Evolutionary conservation across 2,113 vertebrate species (phyloP).

Genomic region (Paraplagusia blochii): DNA sequence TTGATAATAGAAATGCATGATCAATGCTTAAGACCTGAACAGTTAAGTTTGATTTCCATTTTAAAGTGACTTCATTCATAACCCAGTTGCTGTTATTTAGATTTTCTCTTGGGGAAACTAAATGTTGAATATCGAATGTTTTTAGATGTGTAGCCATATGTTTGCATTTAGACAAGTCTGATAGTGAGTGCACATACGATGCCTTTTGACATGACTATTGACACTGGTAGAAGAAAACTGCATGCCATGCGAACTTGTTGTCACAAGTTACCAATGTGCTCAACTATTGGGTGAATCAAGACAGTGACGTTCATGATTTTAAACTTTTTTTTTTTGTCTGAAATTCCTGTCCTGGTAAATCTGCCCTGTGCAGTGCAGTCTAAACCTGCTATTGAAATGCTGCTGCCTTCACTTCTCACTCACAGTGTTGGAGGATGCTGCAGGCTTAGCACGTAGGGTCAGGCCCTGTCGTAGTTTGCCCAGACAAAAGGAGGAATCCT

Average conservation of each 20-base stretch:
- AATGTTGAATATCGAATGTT: constrained; percentile 31
- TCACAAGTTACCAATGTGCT: constrained; percentile 52
- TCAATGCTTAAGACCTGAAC: constrained; percentile 37
- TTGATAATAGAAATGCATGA: constrained; percentile 71
- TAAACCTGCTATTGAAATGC: constrained; percentile 77
- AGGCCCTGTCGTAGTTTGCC: constrained; percentile 98
- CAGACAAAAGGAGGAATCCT: constrained; percentile 95
- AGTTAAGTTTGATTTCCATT: constrained; percentile 28
- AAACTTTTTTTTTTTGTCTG: not conserved
- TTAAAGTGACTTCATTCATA: constrained; percentile 13
- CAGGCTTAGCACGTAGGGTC: constrained; percentile 98
- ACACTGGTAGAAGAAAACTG: constrained; percentile 49
- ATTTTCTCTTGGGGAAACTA: constrained; percentile 41
- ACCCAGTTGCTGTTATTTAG: constrained; percentile 22
- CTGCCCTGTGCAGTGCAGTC: constrained; percentile 67
- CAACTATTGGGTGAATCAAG: constrained; percentile 27
- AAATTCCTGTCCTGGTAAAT: constrained; percentile 62
- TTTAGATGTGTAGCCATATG: constrained; percentile 34
- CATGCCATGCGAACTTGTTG: constrained; percentile 67
- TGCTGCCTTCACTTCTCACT: constrained; percentile 99
- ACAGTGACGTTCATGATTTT: constrained; percentile 36
- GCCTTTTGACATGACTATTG: constrained; percentile 35
- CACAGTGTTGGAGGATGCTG: constrained; percentile 99
- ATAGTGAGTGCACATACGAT: constrained; percentile 36
- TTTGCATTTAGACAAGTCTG: constrained; percentile 62